Evolutionary conservation across 2,797 vertebrate genomes (phyloP), one percentile per base, ranked within the genome.

Genomic region (Limosa lapponica): DNA sequence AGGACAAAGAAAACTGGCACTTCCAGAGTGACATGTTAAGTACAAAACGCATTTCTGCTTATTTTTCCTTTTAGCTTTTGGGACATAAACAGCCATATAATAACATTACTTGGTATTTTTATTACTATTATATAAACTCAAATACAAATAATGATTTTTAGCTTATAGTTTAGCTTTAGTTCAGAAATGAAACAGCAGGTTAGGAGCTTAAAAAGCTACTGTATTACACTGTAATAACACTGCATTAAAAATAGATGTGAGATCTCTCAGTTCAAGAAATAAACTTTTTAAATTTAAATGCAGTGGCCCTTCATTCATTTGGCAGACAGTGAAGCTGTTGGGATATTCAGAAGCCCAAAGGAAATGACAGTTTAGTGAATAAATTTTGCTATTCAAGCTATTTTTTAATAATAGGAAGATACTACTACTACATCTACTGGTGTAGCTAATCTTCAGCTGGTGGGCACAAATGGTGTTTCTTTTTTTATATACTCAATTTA

Each of bases 401-500:
- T 48, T 72, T 64, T 55, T 65, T 51, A 61, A 59, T 88, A 79
- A 28, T 62, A 82, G n/a, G 52, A 83, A 74, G 54, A 61, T 41
- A 30, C 39, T n/a, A 61, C 44, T 32, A 52, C 41, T 34, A 52
- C 28, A 44, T 10, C 43, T 77, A 91, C 64, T 90, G 52, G 93
- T 69, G 64, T 20, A 89, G 36, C 91, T 69, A 81, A 94, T n/a
- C 16, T 49, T 46, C 36, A 4, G 13, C 43, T 74, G 52, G 15
- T 39, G 13, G 37, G 44, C 30, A 65, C n/a, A 22, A 65, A 1
- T 23, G 19, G 7, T 11, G 0, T 96, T 96, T 91, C 62, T 91
- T 91, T 57, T 86, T 72, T 67, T n/a, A 64, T 41, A 86, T 51
- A 80, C 71, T 85, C 15, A 92, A 65, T 96, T 97, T 95, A 98